A percentile compares a stretch with the other conserved stretches of the same genome.
Evolutionary conservation across 2,888 invertebrate species (phyloP).

Genomic region (Scaptomyza tumidula): DNA sequence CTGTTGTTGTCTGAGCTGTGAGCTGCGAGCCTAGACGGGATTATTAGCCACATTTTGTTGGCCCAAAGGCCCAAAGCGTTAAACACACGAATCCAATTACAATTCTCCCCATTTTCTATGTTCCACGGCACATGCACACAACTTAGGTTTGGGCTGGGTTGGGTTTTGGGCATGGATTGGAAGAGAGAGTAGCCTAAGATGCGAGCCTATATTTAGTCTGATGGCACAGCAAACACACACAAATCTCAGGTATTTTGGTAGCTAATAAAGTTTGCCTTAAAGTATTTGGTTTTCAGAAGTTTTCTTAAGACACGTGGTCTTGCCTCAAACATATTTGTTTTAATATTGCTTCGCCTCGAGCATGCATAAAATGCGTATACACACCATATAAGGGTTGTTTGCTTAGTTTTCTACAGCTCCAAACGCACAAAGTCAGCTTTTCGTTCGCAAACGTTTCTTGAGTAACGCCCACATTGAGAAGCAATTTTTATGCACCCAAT

Average conservation of each 20-base stretch:
- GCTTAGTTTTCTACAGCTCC: constrained; percentile 47
- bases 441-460: constrained; percentile 33
- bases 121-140: constrained; percentile 39
- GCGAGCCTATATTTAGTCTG: constrained; percentile 26
- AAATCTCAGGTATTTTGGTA: constrained; percentile 77
- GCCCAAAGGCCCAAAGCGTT: constrained; percentile 61
- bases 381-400: constrained; percentile 62
- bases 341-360: constrained; percentile 69
- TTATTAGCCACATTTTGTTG: constrained; percentile 59
- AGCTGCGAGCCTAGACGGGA: constrained; percentile 63
- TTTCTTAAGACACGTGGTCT: constrained; percentile 28
- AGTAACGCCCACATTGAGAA: constrained; percentile 59
- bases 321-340: constrained; percentile 66
- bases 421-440: constrained; percentile 8
- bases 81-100: constrained; percentile 78
- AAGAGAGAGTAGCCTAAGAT: constrained; percentile 10
- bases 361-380: constrained; percentile 43
- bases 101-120: constrained; percentile 50
- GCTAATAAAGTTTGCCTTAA: constrained; percentile 79
- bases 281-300: constrained; percentile 64
- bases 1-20: constrained; percentile 37
- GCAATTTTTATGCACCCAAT: constrained; percentile 70
- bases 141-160: constrained; percentile 4
- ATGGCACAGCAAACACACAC: constrained; percentile 19
- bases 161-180: neutral